A percentile compares a stretch with the other conserved stretches of the same genome.
Evolutionary conservation across 2,113 vertebrate genomes (phyloP).

Genomic region (Nannospalax galili): DNA sequence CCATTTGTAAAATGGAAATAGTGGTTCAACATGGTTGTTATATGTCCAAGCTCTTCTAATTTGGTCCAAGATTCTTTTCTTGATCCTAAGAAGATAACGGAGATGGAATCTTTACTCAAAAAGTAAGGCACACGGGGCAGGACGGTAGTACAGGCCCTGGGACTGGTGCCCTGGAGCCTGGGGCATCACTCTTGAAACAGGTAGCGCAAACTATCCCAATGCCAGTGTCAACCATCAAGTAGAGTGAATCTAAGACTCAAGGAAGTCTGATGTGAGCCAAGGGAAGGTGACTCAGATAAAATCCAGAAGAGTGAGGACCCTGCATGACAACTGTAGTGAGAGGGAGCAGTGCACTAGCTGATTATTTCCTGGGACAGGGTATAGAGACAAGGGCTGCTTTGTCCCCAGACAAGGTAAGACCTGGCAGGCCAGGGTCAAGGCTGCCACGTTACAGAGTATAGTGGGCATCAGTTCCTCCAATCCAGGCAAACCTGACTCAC

Average conservation of each 20-base stretch:
- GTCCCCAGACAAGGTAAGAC: background rate
- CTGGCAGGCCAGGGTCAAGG: background rate
- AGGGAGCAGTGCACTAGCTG: background rate
- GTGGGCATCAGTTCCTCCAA: background rate
- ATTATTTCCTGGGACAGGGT: background rate
- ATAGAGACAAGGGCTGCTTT: slow-evolving; percentile 50
- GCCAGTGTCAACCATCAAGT: background rate
- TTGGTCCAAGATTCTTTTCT: background rate
- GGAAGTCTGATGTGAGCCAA: background rate
- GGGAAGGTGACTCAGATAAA: slow-evolving; percentile 4
- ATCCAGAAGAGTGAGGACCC: background rate
- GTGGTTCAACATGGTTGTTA: background rate
- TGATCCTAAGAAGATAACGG: background rate
- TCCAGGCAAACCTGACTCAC: slow-evolving; percentile 64
- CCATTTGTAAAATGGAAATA: background rate
- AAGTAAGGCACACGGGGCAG: background rate
- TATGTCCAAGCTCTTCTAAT: background rate
- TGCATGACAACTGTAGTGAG: background rate
- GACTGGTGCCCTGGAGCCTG: background rate
- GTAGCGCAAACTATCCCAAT: background rate
- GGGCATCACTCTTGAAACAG: background rate
- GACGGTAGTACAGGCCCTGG: background rate
- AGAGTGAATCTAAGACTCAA: slow-evolving; percentile 6
- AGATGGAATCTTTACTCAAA: background rate
- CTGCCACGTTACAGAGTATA: slow-evolving; percentile 26